Base-by-base conservation (phyloP, 2,113 vertebrate species). In the Odobenus rosmarus region DNA sequence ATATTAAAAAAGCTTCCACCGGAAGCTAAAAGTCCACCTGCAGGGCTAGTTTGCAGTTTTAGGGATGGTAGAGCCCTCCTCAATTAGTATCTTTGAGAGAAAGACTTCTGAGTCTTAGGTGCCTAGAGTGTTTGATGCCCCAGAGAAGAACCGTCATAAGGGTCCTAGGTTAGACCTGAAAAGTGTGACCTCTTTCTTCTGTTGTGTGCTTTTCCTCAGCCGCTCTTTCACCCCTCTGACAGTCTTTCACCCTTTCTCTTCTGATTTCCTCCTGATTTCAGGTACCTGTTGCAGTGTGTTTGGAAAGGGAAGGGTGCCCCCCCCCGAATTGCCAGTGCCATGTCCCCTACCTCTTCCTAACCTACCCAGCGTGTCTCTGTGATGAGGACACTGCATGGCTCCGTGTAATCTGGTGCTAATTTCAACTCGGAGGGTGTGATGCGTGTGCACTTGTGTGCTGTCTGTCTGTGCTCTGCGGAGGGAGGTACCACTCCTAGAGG, bases 231-330 rank as follows among this genome's bases (percentile, higher is more conserved):
- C 98, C 99, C 99, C 98, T 99, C 99, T 99, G 99, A 99, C 99
- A 99, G 99, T 97, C 99, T 99, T 98, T 99, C 99, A 98, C 99
- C 99, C 98, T 99, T 99, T 99, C 99, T 99, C 99, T 99, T 99
- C 99, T 99, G 99, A 99, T 98, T 99, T 98, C 98, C 98, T 98
- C 98, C 97, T 98, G 98, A 99, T 83, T 98, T 99, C 99, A 99
- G 99, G 99, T 99, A 99, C 99, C 98, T 97, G 88, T 98, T 46
- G 98, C 98, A 53, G 93, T 97, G 93, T 97, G 95, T 96, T 72
- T 96, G 94, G 92, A 57, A 46, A 96, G 57, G 72, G 72, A 90
- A 26, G 97, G 92, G 26, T 77, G 74, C 42, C 42, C 42, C 71
- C 42, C 77, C 94, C 88, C 49, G 51, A 31, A 74, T 51, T 97